Evolutionary conservation across 2,113 vertebrate genomes (phyloP), one percentile per base, ranked within the genome.

Genomic region (Thalassoma bifasciatum): DNA sequence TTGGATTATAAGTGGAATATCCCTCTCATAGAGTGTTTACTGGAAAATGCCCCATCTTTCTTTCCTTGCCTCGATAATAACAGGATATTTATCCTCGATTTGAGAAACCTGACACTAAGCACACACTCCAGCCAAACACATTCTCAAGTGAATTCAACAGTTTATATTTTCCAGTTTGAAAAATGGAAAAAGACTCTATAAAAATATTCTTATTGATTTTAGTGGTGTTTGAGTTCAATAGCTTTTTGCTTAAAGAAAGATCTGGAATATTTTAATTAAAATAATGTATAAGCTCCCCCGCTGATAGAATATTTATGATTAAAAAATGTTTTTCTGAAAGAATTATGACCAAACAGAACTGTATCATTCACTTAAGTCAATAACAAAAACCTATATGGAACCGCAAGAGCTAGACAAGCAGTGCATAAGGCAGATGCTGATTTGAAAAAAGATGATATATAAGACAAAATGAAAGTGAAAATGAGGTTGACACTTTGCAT

Each of bases 1-100:
- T 89, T 90, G 26, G 62, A 88, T 91, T 89, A 91, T 50, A 79
- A 79, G 76, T 72, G 81, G 78, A 83, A 89, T 90, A 73, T 83
- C 67, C 81, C 78, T 77, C 86, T 89, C 62, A 79, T 63, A 73
- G 75, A 81, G 69, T 72, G 88, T 83, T 92, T 92, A 69, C 88
- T 79, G 90, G 89, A 88, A 90, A 77, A 66, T 56, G 71, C 44
- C 50, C 12, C 70, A 53, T 69, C 64, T 82, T 78, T 85, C 60
- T 73, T 72, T 49, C 65, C 53, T 14, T 26, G 67, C 66, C 64
- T 49, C 75, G 77, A 72, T 52, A 85, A 74, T 79, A 85, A 78
- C 64, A 72, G 52, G 38, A 78, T 21, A 51, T 75, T 44, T 50
- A 65, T 64, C 67, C 37, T 85, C 70, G 75, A 80, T 57, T 76